Evolutionary conservation across 1,140 invertebrate genomes (phyloP), one percentile per base, ranked within the genome.

Genomic region (Cydia amplana): DNA sequence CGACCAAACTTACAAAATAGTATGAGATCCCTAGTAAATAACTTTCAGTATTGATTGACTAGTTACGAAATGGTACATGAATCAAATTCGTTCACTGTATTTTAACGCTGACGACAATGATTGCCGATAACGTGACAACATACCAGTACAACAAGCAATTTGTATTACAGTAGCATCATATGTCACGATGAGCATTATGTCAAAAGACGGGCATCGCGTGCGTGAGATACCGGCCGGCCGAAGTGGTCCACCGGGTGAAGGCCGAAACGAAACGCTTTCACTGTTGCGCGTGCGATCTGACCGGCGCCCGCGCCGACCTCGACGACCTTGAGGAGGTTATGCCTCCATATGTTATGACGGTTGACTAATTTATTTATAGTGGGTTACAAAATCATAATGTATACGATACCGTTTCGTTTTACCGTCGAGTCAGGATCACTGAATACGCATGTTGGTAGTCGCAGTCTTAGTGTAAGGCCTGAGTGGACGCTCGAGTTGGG

Each of bases 261-360:
- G 87, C 85, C 87, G 83, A 51, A 23, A 74, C 77, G 78, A 85
- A 84, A 81, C 79, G 79, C 85, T 88, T 88, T 87, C 84, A 83
- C 83, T 83, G 55, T 89, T 85, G 79, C 79, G 81, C 80, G 75
- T 76, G 46, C 63, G 36, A 70, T 49, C 60, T 28, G 55, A 55
- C 36, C 46, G 55, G 43, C 40, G 46, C 72, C 25, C 40, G 43
- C 72, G 12, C 20, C 40, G 49, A 55, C 46, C 64, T 67, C 25
- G 64, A 0, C 10, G 64, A 67, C 65, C 65, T 70, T 70, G 65
- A 16, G 7, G 65, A 70, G 65, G 65, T 70, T 70, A 70, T n/a
- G 16, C 28, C 4, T 25, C 20, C 20, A 36, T 36, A 36, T 36
- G n/a, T 70, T 70, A 40, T 36, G 65, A 51, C 49, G 16, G 55